Conservation (phyloP, 2,888 invertebrate species). For the Eupsilia transversa region DNA sequence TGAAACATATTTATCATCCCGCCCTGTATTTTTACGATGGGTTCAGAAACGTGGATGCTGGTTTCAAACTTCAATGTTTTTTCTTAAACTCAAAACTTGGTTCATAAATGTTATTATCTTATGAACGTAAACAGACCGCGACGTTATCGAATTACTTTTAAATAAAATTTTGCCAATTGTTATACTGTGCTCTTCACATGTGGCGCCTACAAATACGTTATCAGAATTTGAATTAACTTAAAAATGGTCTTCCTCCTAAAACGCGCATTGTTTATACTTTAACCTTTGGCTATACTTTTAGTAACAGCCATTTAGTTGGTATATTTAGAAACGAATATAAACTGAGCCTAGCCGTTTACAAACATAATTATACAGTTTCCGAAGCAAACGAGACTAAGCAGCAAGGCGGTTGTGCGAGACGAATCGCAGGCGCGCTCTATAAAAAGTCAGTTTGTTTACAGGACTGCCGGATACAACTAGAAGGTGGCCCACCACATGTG, state of each 20-base stretch:
- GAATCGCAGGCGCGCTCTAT: slow-evolving; percentile 85
- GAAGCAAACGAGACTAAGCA: slow-evolving; percentile 74
- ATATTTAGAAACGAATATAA: slow-evolving; percentile 62
- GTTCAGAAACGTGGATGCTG: slow-evolving; percentile 17
- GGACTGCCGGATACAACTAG: slow-evolving; percentile 83
- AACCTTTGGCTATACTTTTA: slow-evolving; percentile 26
- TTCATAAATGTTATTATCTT: slow-evolving; percentile 18
- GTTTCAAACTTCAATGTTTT: slow-evolving; percentile 13
- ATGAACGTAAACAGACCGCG: not conserved
- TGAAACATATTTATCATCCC: slow-evolving; percentile 17
- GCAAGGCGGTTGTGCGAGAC: slow-evolving; percentile 77
- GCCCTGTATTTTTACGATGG: not conserved
- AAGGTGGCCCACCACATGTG: slow-evolving; percentile 81
- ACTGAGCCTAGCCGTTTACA: slow-evolving; percentile 70
- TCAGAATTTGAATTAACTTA: slow-evolving; percentile 38
- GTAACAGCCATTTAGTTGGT: slow-evolving; percentile 39
- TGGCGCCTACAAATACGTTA: slow-evolving; percentile 22
- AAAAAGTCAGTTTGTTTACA: slow-evolving; percentile 88
- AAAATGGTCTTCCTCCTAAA: slow-evolving; percentile 16
- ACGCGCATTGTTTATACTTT: slow-evolving; percentile 18
- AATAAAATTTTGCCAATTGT: slow-evolving; percentile 14
- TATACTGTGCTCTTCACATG: slow-evolving; percentile 13
- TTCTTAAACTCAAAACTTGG: slow-evolving; percentile 13
- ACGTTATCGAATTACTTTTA: slow-evolving; percentile 16
- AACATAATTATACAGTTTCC: slow-evolving; percentile 70